Percentiles rank a stretch among this genome's conserved stretches.
phyloP scores from a whole-genome alignment of 2,113 vertebrate genomes.

The Saimiri boliviensis region DNA sequence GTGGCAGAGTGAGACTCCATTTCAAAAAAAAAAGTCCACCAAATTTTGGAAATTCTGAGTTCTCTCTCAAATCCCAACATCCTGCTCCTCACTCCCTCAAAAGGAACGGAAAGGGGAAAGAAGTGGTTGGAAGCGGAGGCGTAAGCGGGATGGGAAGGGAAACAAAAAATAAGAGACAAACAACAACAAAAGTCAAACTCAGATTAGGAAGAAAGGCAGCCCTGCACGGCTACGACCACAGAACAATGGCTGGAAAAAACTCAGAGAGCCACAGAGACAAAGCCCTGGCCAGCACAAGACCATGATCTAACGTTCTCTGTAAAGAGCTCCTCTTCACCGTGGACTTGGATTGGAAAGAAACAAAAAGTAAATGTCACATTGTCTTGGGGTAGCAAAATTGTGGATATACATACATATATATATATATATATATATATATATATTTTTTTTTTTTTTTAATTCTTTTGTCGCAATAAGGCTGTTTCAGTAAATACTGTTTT shows the following conservation, averaged over 20 bases:
- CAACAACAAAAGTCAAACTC: background rate
- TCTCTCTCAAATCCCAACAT: background rate
- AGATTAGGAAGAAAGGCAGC: background rate
- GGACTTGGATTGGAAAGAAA: background rate
- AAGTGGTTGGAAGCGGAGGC: background rate
- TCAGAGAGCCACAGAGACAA: background rate
- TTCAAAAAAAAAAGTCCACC: too few relatives aligned
- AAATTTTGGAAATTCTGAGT: background rate
- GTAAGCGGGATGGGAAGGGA: background rate
- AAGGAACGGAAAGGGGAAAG: background rate
- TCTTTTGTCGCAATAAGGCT: constrained; percentile 3
- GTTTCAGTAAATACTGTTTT: constrained; percentile 35
- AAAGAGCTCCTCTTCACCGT: background rate
- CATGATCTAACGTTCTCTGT: background rate
- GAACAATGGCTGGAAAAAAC: background rate
- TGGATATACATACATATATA: background rate
- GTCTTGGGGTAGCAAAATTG: background rate
- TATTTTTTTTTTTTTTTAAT: too few relatives aligned
- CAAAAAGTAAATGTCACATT: background rate
- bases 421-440: too few relatives aligned
- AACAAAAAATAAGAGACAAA: background rate
- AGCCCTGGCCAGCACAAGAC: background rate
- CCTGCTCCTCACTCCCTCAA: background rate
- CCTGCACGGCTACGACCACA: background rate
- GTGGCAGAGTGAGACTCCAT: too few relatives aligned